Conservation (phyloP, 92 coral and sea anemone genomes). For the Epizoanthus fatuus region DNA sequence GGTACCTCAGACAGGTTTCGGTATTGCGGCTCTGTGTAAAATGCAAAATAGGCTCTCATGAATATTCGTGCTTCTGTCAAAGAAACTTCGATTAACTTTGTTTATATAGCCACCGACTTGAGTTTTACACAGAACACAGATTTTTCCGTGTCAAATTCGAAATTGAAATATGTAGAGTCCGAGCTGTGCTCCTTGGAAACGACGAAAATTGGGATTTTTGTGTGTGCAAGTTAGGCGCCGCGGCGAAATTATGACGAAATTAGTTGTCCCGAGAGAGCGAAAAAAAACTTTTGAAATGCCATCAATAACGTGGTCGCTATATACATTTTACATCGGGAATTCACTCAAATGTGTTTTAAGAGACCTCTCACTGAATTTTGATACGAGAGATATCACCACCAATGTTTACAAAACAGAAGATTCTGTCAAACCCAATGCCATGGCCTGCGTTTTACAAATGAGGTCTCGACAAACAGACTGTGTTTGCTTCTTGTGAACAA, state of each 20-base stretch:
- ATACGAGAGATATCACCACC: slow-evolving; percentile 61
- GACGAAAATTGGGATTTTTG: neutral
- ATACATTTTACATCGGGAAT: slow-evolving; percentile 55
- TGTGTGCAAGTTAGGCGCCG: slow-evolving; percentile 6
- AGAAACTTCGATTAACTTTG: slow-evolving; percentile 37
- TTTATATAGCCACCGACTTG: slow-evolving; percentile 51
- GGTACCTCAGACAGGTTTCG: slow-evolving; percentile 65
- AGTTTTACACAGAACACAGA: slow-evolving; percentile 25
- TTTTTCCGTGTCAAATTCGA: slow-evolving; percentile 14
- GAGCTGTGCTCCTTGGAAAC: neutral
- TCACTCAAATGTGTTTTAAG: slow-evolving; percentile 56
- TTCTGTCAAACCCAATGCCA: slow-evolving; percentile 56
- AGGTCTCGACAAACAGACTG: slow-evolving; percentile 54
- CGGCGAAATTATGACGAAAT: neutral
- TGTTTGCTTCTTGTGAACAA: slow-evolving; percentile 76
- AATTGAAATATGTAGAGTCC: neutral
- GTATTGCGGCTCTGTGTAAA: slow-evolving; percentile 56
- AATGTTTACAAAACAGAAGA: slow-evolving; percentile 70
- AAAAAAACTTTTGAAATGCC: slow-evolving; percentile 25
- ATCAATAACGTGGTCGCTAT: slow-evolving; percentile 22
- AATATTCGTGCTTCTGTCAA: slow-evolving; percentile 66
- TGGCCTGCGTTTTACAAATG: slow-evolving; percentile 62
- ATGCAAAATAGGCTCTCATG: slow-evolving; percentile 77
- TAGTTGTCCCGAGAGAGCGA: slow-evolving; percentile 19
- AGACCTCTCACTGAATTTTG: slow-evolving; percentile 63